Percentiles rank a stretch among this genome's conserved stretches.
phyloP scores from a whole-genome alignment of 2,888 invertebrate genomes.

The Ligdia adustata region DNA sequence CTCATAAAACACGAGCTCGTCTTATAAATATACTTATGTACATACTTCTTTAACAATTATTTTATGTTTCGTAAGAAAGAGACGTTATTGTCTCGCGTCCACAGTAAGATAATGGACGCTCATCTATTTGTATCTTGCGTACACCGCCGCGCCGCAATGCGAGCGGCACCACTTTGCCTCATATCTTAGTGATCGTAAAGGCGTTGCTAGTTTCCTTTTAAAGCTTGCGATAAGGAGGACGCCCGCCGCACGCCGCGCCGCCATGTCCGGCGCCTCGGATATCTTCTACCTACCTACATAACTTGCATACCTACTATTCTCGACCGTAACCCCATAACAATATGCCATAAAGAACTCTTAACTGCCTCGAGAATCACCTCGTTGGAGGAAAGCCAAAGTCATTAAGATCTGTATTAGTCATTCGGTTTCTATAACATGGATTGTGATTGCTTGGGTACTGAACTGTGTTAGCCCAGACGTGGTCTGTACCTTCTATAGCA shows the following conservation, averaged over 20 bases:
- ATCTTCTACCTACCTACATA: slow-evolving; percentile 35
- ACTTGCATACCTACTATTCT: slow-evolving; percentile 42
- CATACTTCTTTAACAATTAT: slow-evolving; percentile 12
- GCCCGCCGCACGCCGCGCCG: slow-evolving; percentile 49
- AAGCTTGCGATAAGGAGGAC: slow-evolving; percentile 68
- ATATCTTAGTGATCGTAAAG: slow-evolving; percentile 67
- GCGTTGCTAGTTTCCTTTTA: slow-evolving; percentile 77
- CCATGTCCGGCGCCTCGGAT: slow-evolving; percentile 43
- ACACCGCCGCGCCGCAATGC: slow-evolving; percentile 41
- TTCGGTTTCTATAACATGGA: slow-evolving; percentile 24
- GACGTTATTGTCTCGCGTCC: slow-evolving; percentile 29
- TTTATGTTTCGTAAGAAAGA: slow-evolving; percentile 20
- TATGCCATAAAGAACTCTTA: slow-evolving; percentile 36
- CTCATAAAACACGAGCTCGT: slow-evolving; percentile 6
- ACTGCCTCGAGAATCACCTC: slow-evolving; percentile 32
- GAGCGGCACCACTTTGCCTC: slow-evolving; percentile 57
- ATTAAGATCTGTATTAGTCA: slow-evolving; percentile 26
- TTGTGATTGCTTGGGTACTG: slow-evolving; percentile 19
- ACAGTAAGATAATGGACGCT: slow-evolving; percentile 25
- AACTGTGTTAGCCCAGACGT: slow-evolving; percentile 9
- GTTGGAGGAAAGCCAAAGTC: slow-evolving; percentile 33
- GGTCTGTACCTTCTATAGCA: slow-evolving; percentile 6
- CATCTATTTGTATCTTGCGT: slow-evolving; percentile 25
- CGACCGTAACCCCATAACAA: slow-evolving; percentile 46
- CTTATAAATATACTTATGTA: not conserved